Conservation (phyloP, 2,888 invertebrate species). For the Cryptus armator region DNA sequence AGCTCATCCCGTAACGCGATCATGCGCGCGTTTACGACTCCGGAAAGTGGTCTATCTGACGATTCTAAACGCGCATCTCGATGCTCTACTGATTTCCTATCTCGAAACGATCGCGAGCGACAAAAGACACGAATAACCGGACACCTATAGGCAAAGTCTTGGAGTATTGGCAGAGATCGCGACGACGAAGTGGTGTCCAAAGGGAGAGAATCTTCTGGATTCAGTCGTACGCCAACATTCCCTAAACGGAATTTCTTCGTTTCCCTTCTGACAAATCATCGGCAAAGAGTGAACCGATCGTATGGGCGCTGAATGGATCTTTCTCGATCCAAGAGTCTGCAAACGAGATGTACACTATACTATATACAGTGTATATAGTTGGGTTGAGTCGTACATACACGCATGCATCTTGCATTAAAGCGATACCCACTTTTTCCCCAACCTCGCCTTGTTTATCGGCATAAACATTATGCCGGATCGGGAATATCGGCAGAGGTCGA, state of each 20-base stretch:
- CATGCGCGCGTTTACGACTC: conserved; percentile 50
- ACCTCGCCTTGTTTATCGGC: conserved; percentile 77
- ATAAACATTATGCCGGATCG: conserved; percentile 68
- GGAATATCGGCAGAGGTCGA: conserved; percentile 61
- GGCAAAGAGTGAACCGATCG: conserved; percentile 68
- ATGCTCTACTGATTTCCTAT: conserved; percentile 28
- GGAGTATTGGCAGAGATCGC: conserved; percentile 4
- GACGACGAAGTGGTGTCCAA: conserved; percentile 31
- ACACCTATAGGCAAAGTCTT: conserved; percentile 32
- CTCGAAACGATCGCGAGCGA: conserved; percentile 21
- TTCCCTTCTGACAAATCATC: conserved; percentile 79
- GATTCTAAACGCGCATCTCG: background rate
- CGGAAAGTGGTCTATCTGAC: conserved; percentile 16
- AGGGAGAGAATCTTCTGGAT: conserved; percentile 60
- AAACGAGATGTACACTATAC: background rate
- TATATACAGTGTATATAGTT: conserved; percentile 22
- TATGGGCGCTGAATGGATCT: conserved; percentile 63
- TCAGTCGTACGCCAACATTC: conserved; percentile 80
- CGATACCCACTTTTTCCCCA: conserved; percentile 74
- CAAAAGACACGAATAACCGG: conserved; percentile 32
- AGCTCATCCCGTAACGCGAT: conserved; percentile 45
- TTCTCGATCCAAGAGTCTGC: conserved; percentile 32
- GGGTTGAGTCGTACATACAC: conserved; percentile 27
- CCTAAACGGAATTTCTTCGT: conserved; percentile 81
- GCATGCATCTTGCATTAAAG: conserved; percentile 52